Percentiles rank a stretch among this genome's conserved stretches.
Conservation (phyloP, 2,113 vertebrate species). For the Pluvianellus socialis region DNA sequence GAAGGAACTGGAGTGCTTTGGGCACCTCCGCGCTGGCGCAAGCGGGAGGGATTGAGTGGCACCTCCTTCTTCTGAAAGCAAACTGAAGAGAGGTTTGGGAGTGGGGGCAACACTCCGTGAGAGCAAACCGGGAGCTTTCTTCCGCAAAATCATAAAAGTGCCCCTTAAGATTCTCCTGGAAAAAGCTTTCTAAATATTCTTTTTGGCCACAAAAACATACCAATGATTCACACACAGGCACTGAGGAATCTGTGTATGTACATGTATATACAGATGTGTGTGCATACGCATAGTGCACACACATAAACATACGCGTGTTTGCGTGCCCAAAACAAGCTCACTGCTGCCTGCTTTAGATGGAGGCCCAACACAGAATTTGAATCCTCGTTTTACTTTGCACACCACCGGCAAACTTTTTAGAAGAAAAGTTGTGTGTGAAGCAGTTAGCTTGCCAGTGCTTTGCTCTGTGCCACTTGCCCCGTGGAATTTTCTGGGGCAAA, state of each 20-base stretch:
- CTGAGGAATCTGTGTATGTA: not conserved
- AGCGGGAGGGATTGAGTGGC: not conserved
- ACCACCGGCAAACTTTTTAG: too few relatives aligned
- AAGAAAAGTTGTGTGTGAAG: not conserved
- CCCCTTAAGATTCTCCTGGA: not conserved
- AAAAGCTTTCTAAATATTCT: not conserved
- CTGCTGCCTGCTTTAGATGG: not conserved
- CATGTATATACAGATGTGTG: rapidly evolving
- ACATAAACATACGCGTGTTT: rapidly evolving
- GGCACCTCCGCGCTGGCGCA: not conserved
- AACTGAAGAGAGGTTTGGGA: not conserved
- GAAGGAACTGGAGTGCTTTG: not conserved
- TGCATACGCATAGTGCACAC: not conserved
- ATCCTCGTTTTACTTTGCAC: not conserved
- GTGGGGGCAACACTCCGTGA: rapidly evolving
- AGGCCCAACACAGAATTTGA: not conserved
- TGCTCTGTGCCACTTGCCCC: not conserved
- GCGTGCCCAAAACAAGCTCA: not conserved
- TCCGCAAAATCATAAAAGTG: not conserved
- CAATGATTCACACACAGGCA: not conserved
- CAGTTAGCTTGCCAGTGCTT: not conserved
- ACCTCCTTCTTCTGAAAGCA: not conserved
- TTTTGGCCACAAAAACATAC: not conserved
- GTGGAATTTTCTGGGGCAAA: not conserved
- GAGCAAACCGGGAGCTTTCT: not conserved